Percentiles rank a stretch among this genome's conserved stretches.
phyloP scores from a whole-genome alignment of 2,797 vertebrate genomes.

The Tapirus indicus region DNA sequence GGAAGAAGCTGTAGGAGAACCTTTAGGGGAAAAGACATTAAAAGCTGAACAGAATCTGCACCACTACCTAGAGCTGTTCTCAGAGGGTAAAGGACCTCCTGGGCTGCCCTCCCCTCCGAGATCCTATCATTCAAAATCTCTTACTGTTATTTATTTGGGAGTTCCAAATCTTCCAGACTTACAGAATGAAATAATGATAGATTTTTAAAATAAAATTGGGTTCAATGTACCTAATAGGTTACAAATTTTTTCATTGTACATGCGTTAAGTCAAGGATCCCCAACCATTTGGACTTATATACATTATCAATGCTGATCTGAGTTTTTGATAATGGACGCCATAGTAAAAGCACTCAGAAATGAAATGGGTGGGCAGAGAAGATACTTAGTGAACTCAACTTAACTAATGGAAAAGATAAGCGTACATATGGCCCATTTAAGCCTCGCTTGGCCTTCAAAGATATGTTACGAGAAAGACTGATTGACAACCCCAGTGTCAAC shows the following conservation, averaged over 20 bases:
- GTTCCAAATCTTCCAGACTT: neutral
- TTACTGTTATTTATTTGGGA: too few relatives aligned
- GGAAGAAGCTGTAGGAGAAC: neutral
- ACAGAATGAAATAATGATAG: too few relatives aligned
- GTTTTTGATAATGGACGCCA: rapidly evolving
- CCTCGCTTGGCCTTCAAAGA: neutral
- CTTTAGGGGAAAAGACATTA: rapidly evolving
- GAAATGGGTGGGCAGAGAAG: neutral
- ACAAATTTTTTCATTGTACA: rapidly evolving
- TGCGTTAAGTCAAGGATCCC: rapidly evolving
- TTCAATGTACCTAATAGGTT: neutral
- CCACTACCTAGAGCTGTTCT: rapidly evolving
- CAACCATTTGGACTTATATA: rapidly evolving
- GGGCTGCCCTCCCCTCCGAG: rapidly evolving
- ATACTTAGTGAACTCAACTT: rapidly evolving
- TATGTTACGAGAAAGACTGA: rapidly evolving
- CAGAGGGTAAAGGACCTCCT: rapidly evolving
- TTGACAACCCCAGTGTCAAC: rapidly evolving
- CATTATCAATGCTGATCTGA: rapidly evolving
- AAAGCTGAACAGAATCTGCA: rapidly evolving
- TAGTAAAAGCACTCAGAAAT: neutral
- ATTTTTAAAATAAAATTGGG: neutral
- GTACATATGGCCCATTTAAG: rapidly evolving
- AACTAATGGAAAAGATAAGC: rapidly evolving
- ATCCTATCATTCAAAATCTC: neutral